These are phyloP conservation scores for Apodemus speciosus DNA, from an alignment of 2,113 vertebrate genomes.

Conservation along the genomic window DNA sequence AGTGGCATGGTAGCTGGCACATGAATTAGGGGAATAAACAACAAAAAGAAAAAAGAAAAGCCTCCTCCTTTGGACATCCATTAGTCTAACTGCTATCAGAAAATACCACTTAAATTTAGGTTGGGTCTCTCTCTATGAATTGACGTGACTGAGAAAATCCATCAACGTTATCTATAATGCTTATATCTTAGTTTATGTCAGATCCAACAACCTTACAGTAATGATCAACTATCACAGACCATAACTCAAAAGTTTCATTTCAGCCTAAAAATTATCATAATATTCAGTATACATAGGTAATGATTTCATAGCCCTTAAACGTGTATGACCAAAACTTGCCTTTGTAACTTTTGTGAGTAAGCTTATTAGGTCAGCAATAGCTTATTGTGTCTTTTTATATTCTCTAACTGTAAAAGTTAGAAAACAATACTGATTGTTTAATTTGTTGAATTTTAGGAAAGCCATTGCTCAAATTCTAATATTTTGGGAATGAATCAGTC, in stretches of 20 bases:
- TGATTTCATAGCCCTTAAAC: background rate
- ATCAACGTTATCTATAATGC: background rate
- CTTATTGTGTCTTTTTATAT: background rate
- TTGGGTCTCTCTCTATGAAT: background rate
- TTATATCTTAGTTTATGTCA: background rate
- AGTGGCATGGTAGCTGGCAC: background rate
- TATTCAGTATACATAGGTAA: background rate
- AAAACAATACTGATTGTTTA: background rate
- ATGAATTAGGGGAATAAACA: background rate
- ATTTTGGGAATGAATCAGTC: background rate
- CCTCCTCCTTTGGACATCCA: background rate
- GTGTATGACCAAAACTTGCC: background rate
- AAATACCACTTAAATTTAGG: background rate
- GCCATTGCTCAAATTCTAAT: background rate
- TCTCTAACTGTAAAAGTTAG: background rate
- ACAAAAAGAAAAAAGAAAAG: background rate
- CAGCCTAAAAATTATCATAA: background rate
- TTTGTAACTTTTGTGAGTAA: background rate
- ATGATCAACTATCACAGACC: background rate
- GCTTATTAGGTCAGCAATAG: background rate
- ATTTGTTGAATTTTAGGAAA: background rate
- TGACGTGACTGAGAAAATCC: background rate
- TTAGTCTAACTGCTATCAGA: background rate
- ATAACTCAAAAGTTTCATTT: background rate
- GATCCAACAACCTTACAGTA: background rate